These are phyloP conservation scores for Pteropus rufus DNA, from an alignment of 2,797 vertebrate genomes.

Conservation along the genomic window DNA sequence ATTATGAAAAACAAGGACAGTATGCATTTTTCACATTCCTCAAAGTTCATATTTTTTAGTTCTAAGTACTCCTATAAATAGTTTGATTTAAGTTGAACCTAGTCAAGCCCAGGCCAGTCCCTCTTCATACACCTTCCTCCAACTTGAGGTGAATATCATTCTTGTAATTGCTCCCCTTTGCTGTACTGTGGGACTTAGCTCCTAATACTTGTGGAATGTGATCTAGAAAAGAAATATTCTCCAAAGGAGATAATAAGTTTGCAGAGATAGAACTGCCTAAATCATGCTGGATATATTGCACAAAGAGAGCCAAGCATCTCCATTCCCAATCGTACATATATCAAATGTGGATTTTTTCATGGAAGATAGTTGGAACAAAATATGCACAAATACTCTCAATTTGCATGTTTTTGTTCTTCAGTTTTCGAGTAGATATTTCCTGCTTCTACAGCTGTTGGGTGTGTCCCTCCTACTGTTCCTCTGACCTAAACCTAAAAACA, in stretches of 20 bases:
- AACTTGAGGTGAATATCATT: neutral
- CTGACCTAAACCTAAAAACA: slow-evolving; percentile 42
- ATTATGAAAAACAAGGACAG: neutral
- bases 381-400: neutral
- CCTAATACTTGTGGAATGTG: neutral
- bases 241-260: neutral
- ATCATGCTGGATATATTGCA: neutral
- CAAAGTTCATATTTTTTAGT: neutral
- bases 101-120: neutral
- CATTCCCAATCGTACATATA: neutral
- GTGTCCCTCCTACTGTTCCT: slow-evolving; percentile 53
- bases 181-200: neutral
- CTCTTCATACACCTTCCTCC: neutral
- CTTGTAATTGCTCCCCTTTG: neutral
- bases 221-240: slow-evolving; percentile 15
- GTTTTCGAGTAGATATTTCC: slow-evolving; percentile 47
- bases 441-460: slow-evolving; percentile 64
- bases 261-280: neutral
- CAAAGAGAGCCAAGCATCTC: neutral
- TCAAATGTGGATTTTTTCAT: neutral
- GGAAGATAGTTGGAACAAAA: neutral
- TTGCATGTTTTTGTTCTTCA: slow-evolving; percentile 17
- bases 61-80: neutral
- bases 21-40: neutral
- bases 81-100: neutral